Base-by-base conservation (phyloP, 2,888 invertebrate genomes). In the Argynnis bischoffii region DNA sequence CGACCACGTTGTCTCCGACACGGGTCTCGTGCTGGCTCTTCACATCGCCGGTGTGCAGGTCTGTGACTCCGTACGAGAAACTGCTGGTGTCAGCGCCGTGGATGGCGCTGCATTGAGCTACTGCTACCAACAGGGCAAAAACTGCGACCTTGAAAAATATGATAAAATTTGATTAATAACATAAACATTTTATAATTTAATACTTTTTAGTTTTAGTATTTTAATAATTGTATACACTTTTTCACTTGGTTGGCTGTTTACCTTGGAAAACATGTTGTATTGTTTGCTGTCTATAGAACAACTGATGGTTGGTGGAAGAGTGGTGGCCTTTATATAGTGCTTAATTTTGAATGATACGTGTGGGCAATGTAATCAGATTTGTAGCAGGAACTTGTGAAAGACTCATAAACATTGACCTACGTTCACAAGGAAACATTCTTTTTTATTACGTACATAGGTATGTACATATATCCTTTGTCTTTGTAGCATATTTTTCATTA, bases 51-150 rank as follows among this genome's bases (percentile, higher is more conserved):
- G 93, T 93, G 75, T 89, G 76, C 21, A 89, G 87, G 76, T 93
- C 93, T 66, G 92, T 85, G 16, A 93, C 91, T 55, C 93, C 92
- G 75, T 94, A 93, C 0, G 91, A 90, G 84, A 88, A 93, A 77
- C 89, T 88, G 75, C 91, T 83, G 76, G 82, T 78, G 67, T 81
- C 84, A 1, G 79, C 80, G 51, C 88, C 89, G 76, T 87, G 86
- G 75, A 84, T 79, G 55, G 81, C 89, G 79, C 89, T 90, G 78
- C 73, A 64, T 2, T 46, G 82, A 81, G 84, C 91, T 76, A 87
- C 90, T 71, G 88, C 92, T 75, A 89, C 91, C 79, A 91, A 80
- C 71, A 90, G 78, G 78, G 92, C 90, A 76, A 91, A 82, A 60
- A 87, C 80, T 72, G 88, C 82, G 50, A 92, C 87, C 92, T 94